A percentile compares a stretch with the other conserved stretches of the same genome.
Conservation (phyloP, 2,888 invertebrate genomes). For the Dendrolimus houi region DNA sequence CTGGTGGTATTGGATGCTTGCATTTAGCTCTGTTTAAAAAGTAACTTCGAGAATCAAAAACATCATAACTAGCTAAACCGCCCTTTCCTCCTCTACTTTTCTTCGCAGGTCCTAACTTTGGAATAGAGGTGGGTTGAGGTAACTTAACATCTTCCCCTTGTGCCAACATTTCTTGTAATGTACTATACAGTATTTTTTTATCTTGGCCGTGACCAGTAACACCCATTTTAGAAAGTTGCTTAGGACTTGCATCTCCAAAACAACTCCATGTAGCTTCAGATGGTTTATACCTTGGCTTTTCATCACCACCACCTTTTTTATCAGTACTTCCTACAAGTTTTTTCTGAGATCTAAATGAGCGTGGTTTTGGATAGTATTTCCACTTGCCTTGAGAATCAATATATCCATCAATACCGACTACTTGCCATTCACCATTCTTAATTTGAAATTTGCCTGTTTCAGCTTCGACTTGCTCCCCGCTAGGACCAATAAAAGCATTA, state of each 20-base stretch:
- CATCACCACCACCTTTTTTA: constrained; percentile 17
- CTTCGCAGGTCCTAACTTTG: constrained; percentile 19
- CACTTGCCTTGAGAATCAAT: constrained; percentile 47
- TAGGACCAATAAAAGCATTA: constrained; percentile 46
- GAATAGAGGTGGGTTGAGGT: constrained; percentile 35
- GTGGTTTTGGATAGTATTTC: constrained; percentile 39
- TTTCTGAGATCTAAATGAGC: constrained; percentile 9
- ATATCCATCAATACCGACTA: constrained; percentile 59
- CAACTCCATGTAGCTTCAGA: constrained; percentile 55
- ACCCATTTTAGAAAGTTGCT: constrained; percentile 47
- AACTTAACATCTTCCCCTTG: constrained; percentile 44
- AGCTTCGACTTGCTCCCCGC: constrained; percentile 46
- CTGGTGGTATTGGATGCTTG: constrained; percentile 42
- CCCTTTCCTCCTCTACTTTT: constrained; percentile 13
- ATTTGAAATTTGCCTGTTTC: constrained; percentile 53
- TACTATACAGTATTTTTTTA: constrained; percentile 39
- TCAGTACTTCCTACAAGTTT: constrained; percentile 9
- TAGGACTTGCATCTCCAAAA: constrained; percentile 51
- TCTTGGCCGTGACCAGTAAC: constrained; percentile 62
- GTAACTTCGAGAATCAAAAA: constrained; percentile 10
- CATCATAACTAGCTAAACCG: constrained; percentile 2
- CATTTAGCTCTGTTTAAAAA: constrained; percentile 34
- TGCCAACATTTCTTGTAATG: constrained; percentile 39
- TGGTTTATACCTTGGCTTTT: constrained; percentile 18
- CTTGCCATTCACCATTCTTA: constrained; percentile 40